A percentile compares a stretch with the other conserved stretches of the same genome.
Conservation (phyloP, 2,888 invertebrate species). For the Heliconius cydno region DNA sequence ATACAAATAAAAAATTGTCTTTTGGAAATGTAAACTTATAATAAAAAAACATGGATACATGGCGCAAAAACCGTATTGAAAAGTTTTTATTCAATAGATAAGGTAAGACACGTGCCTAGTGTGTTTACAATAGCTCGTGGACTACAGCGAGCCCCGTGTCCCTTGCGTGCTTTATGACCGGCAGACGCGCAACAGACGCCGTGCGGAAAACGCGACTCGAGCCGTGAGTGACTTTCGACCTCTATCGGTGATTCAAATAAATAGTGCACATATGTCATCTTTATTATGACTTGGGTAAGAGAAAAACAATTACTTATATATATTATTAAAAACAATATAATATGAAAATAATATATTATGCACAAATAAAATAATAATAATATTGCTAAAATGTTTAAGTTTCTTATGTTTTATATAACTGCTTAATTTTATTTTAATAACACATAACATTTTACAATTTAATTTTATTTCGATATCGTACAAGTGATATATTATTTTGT, state of each 20-base stretch:
- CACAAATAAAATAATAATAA: background rate
- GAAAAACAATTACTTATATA: conserved; percentile 28
- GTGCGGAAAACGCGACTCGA: conserved; percentile 63
- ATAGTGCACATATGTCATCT: conserved; percentile 34
- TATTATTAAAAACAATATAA: conserved; percentile 2
- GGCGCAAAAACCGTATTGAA: background rate
- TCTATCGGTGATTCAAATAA: conserved; percentile 39
- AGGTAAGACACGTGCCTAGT: conserved; percentile 18
- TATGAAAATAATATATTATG: background rate
- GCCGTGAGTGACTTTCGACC: conserved; percentile 42
- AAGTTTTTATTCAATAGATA: background rate
- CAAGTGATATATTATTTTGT: background rate
- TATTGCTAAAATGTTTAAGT: background rate
- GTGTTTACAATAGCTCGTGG: conserved; percentile 38
- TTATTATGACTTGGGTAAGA: conserved; percentile 54
- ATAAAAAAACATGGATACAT: no score
- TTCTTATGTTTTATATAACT: background rate
- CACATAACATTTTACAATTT: background rate
- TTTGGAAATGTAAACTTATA: background rate
- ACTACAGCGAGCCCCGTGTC: conserved; percentile 35
- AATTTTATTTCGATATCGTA: no score
- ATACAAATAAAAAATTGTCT: background rate
- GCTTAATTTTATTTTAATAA: background rate
- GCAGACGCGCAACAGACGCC: conserved; percentile 70
- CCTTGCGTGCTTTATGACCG: conserved; percentile 49